Base-by-base conservation (phyloP, 2,888 invertebrate genomes). In the Lagria hirta region DNA sequence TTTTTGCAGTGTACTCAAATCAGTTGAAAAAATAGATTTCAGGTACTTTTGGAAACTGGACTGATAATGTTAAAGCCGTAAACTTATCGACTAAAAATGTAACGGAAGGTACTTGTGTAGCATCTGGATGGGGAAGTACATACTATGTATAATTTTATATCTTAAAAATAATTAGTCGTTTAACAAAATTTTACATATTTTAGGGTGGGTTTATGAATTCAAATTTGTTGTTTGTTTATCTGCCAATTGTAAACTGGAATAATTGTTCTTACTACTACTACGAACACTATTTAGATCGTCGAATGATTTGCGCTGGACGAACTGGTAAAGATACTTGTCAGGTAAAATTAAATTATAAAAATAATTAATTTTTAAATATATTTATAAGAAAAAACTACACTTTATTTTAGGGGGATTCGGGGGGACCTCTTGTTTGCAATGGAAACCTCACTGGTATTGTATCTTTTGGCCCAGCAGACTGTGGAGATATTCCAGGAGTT, bases 121-220 rank as follows among this genome's bases (percentile, higher is more conserved):
- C 40, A 6, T 45, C 45, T n/a, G 45, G 45, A 6, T 45, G 45
- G 45, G 45, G 45, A n/a, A 22, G 17, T 2, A 34, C 29, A 7
- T 2, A 4, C 8, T 4, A 8, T 7, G 44, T 38, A 21, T 18
- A 20, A 14, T 18, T 11, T 30, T 12, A n/a, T 27, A n/a, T n/a
- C n/a, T n/a, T n/a, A n/a, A n/a, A n/a, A n/a, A n/a, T n/a, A n/a
- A n/a, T n/a, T 5, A 24, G 14, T 14, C 10, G 22, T 12, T 10
- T 10, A 33, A 21, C 18, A 24, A 23, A 2, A 34, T 7, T 23
- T 23, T 23, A 11, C 8, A 2, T 26, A 3, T 37, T 21, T 38
- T 16, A 17, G n/a, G 10, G 24, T 10, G 3, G 11, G 6, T 8
- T 6, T 4, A 40, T 40, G 40, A 32, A 7, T 13, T 11, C 5